Evolutionary conservation across 2,888 invertebrate genomes (phyloP).

Genomic region (Saturnia japonica): DNA sequence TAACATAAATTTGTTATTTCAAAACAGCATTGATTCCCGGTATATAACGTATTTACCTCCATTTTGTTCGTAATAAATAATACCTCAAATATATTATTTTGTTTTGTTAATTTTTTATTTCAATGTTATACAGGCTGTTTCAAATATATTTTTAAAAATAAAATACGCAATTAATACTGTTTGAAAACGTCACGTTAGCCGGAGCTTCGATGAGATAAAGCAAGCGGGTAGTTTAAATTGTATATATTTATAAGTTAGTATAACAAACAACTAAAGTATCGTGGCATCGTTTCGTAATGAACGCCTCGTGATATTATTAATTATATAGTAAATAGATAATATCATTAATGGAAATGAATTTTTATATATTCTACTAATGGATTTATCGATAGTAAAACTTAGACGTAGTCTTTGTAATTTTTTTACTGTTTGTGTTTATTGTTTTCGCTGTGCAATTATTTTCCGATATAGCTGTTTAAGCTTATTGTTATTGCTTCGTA

Average conservation of each 20-base stretch:
- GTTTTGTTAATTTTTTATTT: slow-evolving; percentile 70
- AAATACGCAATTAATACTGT: slow-evolving; percentile 43
- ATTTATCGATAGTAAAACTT: slow-evolving; percentile 79
- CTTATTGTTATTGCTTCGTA: slow-evolving; percentile 71
- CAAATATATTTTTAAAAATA: slow-evolving; percentile 32
- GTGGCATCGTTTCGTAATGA: slow-evolving; percentile 72
- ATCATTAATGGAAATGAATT: slow-evolving; percentile 80
- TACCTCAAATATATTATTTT: slow-evolving; percentile 79
- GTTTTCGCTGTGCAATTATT: slow-evolving; percentile 80
- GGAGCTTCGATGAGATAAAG: slow-evolving; percentile 68
- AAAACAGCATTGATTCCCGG: slow-evolving; percentile 32
- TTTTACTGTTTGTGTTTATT: slow-evolving; percentile 73
- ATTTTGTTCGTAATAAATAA: slow-evolving; percentile 62
- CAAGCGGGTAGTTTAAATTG: slow-evolving; percentile 79
- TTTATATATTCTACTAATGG: slow-evolving; percentile 82
- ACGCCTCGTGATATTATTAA: slow-evolving; percentile 81
- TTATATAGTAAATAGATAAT: slow-evolving; percentile 79
- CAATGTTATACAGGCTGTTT: slow-evolving; percentile 66
- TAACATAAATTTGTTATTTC: slow-evolving; percentile 1
- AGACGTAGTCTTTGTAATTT: slow-evolving; percentile 69
- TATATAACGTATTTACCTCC: slow-evolving; percentile 66
- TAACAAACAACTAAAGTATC: slow-evolving; percentile 64
- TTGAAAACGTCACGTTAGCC: slow-evolving; percentile 54
- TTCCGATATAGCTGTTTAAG: slow-evolving; percentile 64
- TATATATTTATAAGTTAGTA: slow-evolving; percentile 75